Evolutionary conservation across 2,113 vertebrate species (phyloP), one percentile per base, ranked within the genome.

Genomic region (Plotosus lineatus): DNA sequence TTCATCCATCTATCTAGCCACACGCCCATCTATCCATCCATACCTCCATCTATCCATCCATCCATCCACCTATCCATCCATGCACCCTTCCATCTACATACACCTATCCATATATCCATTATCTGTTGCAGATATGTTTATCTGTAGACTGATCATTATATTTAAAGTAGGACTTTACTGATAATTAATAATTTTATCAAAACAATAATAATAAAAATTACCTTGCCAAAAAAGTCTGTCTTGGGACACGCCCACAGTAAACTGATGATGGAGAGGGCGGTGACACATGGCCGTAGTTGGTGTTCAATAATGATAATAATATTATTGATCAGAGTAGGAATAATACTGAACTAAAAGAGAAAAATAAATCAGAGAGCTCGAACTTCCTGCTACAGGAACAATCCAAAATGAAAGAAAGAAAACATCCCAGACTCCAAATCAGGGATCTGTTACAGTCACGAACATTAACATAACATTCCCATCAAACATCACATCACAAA

Each of bases 311-410:
- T 26, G 65, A 69, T 68, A 69, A 26, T 26, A 40, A 69, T 69
- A 40, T 69, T 69, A 69, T 17, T 69, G 40, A 69, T 46, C 38
- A 26, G 65, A 69, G n/a, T 11, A 26, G 65, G 12, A 69, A 46
- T 69, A n/a, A 69, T 11, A 44, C 11, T 12, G 10, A 23, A 68
- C n/a, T 69, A 6, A 69, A 44, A 26, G 17, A 26, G 65, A n/a
- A 44, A 68, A 68, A 44, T 44, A 1, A 69, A 69, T 69, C 40
- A 26, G n/a, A 69, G 21, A 3, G 65, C 26, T 6, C 15, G 6
- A 69, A 6, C 12, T 69, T 69, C 40, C 40, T 69, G 65, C 44
- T 69, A 14, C 40, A 69, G 44, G 26, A 11, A 14, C 40, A 40
- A n/a, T 66, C 36, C 10, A 8, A 2, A 23, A 38, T 10, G n/a